Evolutionary conservation across 2,113 vertebrate species (phyloP).

Genomic region (Eolophus roseicapilla): DNA sequence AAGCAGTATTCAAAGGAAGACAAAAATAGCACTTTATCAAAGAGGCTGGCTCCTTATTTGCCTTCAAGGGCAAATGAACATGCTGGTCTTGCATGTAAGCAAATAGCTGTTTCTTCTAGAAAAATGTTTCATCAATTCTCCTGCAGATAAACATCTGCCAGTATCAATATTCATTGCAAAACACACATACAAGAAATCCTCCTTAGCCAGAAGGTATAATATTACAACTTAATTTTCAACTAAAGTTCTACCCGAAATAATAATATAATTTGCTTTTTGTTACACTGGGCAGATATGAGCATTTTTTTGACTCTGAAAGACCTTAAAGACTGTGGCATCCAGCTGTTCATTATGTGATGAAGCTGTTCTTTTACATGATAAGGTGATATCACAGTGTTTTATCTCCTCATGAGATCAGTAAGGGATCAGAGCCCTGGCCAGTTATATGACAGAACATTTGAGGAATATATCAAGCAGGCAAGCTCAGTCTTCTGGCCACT

Average conservation of each 20-base stretch:
- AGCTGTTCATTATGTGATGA: neutral
- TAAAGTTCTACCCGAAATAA: neutral
- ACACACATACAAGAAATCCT: neutral
- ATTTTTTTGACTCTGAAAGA: neutral
- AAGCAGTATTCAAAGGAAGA: conserved; percentile 64
- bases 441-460: neutral
- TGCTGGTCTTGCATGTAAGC: conserved; percentile 48
- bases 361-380: neutral
- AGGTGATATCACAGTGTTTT: neutral
- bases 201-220: neutral
- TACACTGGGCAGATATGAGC: neutral
- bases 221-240: neutral
- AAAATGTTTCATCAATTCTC: conserved; percentile 36
- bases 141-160: conserved; percentile 42
- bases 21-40: conserved; percentile 68
- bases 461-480: neutral
- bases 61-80: conserved; percentile 67
- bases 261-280: neutral
- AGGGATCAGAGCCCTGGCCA: neutral
- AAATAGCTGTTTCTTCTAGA: conserved; percentile 49
- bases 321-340: neutral
- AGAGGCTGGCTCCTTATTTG: conserved; percentile 50
- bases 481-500: neutral
- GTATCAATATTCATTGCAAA: conserved; percentile 21
- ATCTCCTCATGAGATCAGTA: neutral